Evolutionary conservation across 1,140 invertebrate species (phyloP), one percentile per base, ranked within the genome.

Genomic region (Berghia stephanieae): DNA sequence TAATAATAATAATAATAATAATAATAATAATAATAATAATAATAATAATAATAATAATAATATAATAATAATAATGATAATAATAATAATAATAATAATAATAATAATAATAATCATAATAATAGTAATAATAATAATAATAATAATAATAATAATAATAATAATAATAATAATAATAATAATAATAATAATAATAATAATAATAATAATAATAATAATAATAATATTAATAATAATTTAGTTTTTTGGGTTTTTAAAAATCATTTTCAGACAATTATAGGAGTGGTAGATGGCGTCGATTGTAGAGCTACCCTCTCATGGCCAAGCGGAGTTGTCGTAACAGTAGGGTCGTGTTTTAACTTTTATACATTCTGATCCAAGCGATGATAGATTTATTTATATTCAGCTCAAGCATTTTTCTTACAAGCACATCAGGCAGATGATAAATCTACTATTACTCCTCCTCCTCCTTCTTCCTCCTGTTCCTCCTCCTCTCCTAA

Each of bases 141-240:
- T 78, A 57, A 80, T 80, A 70, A 80, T 74, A 46, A 78, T 72
- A 36, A 78, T 70, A 24, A 57, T 79, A 71, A 80, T 52, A 63
- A 79, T 78, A 57, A 63, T 71, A 67, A 79, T 79, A 75, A 80
- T 78, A 75, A 78, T 80, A 69, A 78, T 77, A 55, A 78, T 78
- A 75, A 78, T 71, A 75, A 77, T 77, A 75, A 79, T 77, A 75
- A 79, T 79, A 66, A 77, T 77, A 52, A 79, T 79, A 68, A 78
- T 60, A 68, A 79, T 60, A 68, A 79, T 72, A 68, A 79, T 72
- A 68, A 77, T 72, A 68, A 79, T 60, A 68, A 79, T 72, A 68
- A 79, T 72, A 52, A 79, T 66, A 68, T 78, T 66, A 68, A 79
- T 63, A 46, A 79, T 79, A 63, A 63, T 27, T 27, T 27, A 16